phyloP scores from a whole-genome alignment of 2,113 vertebrate genomes.

The Sander vitreus region DNA sequence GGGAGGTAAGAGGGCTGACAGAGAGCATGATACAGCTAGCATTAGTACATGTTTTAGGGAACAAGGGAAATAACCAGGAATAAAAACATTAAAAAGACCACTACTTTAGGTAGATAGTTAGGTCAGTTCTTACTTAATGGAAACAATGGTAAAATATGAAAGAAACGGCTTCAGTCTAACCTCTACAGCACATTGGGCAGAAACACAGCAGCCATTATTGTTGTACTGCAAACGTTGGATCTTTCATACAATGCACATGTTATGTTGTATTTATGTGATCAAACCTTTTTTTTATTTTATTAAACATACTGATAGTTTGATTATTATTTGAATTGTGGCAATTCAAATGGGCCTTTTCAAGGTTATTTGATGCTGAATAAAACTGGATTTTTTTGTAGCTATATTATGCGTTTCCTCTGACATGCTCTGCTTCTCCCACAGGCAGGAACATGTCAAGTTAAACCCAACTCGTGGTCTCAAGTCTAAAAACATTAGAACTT shows the following conservation, averaged over 20 bases:
- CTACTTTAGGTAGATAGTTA: not conserved
- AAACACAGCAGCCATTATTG: not conserved
- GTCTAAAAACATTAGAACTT: not conserved
- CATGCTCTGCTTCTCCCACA: not conserved
- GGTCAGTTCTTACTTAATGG: not conserved
- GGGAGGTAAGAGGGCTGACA: not conserved
- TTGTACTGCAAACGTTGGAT: not conserved
- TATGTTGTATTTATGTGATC: not conserved
- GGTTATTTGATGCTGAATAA: not conserved
- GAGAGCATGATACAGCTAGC: not conserved
- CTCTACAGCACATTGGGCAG: not conserved
- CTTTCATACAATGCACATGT: not conserved
- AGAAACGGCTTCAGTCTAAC: not conserved
- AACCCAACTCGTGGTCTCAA: not conserved
- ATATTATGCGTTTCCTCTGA: not conserved
- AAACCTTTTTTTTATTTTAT: not conserved
- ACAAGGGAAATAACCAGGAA: not conserved
- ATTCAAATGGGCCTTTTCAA: no score
- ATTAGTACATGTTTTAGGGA: not conserved
- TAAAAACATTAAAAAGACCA: not conserved
- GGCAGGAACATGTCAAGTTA: not conserved
- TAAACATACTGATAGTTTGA: not conserved
- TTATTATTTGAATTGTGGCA: not conserved
- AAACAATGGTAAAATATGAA: not conserved
- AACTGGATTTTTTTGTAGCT: not conserved